Percentiles rank a stretch among this genome's conserved stretches.
Evolutionary conservation across 2,888 invertebrate genomes (phyloP).

Genomic region (Labia minor): DNA sequence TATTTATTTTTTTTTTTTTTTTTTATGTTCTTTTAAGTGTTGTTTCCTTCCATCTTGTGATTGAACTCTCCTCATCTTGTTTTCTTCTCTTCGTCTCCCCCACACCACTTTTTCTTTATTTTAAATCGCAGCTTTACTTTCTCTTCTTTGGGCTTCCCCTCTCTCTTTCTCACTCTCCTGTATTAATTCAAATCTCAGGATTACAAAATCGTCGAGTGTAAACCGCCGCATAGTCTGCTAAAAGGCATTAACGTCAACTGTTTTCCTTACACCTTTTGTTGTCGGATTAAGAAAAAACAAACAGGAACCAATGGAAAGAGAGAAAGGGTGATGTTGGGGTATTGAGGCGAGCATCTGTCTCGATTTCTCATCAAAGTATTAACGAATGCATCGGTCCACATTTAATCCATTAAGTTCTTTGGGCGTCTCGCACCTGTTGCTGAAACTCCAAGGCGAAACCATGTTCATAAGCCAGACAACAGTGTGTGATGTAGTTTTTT

Average conservation of each 20-base stretch:
- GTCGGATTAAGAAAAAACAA: conserved; percentile 7
- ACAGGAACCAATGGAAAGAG: too few species aligned
- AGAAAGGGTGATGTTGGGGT: neutral
- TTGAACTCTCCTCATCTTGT: too few species aligned
- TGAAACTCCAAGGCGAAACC: neutral
- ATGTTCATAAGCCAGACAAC: neutral
- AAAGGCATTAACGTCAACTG: neutral
- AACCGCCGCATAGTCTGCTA: neutral
- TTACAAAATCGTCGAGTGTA: neutral
- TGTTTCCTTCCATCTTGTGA: too few species aligned
- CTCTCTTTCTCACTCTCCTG: neutral
- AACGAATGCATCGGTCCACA: neutral
- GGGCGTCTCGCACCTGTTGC: conserved; percentile 1
- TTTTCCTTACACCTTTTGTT: neutral
- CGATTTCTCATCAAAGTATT: conserved; percentile 2
- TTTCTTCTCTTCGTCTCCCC: too few species aligned
- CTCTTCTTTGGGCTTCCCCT: neutral
- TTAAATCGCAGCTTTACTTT: too few species aligned
- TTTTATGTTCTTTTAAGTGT: too few species aligned
- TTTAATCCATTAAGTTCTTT: conserved; percentile 1
- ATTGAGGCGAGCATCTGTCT: neutral
- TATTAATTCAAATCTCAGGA: neutral
- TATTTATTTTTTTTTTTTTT: too few species aligned
- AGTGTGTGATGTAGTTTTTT: neutral
- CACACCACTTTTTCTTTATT: too few species aligned